Conservation (phyloP, 2,888 invertebrate species). For the Philaethria dido region DNA sequence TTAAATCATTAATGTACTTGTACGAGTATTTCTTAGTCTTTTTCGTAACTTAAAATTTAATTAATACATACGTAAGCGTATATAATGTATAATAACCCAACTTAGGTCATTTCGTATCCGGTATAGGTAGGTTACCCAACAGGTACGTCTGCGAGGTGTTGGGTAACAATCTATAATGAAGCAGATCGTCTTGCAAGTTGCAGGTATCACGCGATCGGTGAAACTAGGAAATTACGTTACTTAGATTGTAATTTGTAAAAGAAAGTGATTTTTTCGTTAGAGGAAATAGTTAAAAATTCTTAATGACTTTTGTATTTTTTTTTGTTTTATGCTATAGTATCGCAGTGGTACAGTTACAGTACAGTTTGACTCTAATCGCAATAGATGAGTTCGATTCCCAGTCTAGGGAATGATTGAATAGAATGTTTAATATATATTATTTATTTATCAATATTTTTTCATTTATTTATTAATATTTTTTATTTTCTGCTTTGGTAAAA, state of each 20-base stretch:
- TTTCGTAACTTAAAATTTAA: background rate
- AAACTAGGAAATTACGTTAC: constrained; percentile 35
- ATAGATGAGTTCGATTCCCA: too few relatives aligned
- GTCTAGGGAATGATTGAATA: too few relatives aligned
- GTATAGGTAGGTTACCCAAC: constrained; percentile 25
- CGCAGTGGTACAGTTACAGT: too few relatives aligned
- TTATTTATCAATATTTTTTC: too few relatives aligned
- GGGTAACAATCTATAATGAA: constrained; percentile 31
- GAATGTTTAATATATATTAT: too few relatives aligned
- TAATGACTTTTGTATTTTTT: background rate
- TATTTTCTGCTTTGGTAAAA: too few relatives aligned
- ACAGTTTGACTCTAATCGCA: too few relatives aligned
- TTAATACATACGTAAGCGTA: background rate
- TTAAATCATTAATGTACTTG: too few relatives aligned
- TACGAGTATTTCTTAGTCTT: too few relatives aligned
- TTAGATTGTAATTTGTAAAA: background rate
- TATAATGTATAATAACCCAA: constrained; percentile 2
- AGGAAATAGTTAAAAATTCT: constrained; percentile 10
- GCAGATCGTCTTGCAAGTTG: constrained; percentile 22
- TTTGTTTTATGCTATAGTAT: too few relatives aligned
- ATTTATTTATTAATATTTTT: too few relatives aligned
- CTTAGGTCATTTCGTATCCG: constrained; percentile 11
- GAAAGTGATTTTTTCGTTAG: background rate
- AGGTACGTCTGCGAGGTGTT: constrained; percentile 14
- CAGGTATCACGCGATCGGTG: constrained; percentile 37